These are phyloP conservation scores for Xylota sylvarum DNA, from an alignment of 2,888 invertebrate species.

Conservation along the genomic window DNA sequence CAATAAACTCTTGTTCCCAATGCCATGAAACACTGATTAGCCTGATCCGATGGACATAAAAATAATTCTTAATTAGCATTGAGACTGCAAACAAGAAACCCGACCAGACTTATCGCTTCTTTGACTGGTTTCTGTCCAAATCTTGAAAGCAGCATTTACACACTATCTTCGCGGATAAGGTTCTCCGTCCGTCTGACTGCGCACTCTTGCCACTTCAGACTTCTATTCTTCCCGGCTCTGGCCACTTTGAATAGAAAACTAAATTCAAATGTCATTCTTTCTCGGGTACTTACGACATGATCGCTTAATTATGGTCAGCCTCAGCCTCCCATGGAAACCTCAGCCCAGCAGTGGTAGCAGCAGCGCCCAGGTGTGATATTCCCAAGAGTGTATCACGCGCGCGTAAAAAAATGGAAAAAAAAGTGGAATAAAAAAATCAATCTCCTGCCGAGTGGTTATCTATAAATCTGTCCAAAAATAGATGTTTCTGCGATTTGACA, in stretches of 20 bases:
- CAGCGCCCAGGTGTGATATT: constrained; percentile 43
- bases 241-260: constrained; percentile 9
- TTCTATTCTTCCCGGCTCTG: constrained; percentile 28
- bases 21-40: neutral
- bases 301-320: constrained; percentile 54
- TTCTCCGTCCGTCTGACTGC: constrained; percentile 3
- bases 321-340: neutral
- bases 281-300: constrained; percentile 41
- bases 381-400: constrained; percentile 23
- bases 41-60: neutral
- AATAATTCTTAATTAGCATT: constrained; percentile 21
- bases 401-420: constrained; percentile 24
- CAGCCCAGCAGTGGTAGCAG: constrained; percentile 1
- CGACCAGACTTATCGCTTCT: constrained; percentile 20
- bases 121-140: constrained; percentile 41
- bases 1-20: constrained; percentile 1
- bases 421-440: constrained; percentile 57
- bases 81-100: constrained; percentile 32
- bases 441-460: constrained; percentile 73
- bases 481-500: constrained; percentile 77
- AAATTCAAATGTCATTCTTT: constrained; percentile 51
- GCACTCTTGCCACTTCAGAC: neutral
- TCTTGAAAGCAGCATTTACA: constrained; percentile 27
- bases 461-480: constrained; percentile 77
- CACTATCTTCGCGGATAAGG: constrained; percentile 12